These are phyloP conservation scores for Sipha flava DNA, from an alignment of 1,140 invertebrate genomes.

Conservation along the genomic window DNA sequence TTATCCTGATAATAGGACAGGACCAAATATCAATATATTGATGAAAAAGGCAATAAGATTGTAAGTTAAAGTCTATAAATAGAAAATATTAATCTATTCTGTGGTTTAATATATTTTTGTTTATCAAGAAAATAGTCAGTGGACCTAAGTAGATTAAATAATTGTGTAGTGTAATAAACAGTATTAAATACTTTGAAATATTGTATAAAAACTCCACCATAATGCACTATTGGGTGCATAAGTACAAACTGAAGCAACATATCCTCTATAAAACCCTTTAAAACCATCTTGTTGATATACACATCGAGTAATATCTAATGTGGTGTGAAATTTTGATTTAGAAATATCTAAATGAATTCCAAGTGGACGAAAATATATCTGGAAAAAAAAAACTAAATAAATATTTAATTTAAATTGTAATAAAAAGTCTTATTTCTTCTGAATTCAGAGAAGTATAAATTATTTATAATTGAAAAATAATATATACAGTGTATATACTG, in stretches of 20 bases:
- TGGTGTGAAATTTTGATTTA: conserved; percentile 54
- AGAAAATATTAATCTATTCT: no score
- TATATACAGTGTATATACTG: no score
- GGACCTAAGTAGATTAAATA: no score
- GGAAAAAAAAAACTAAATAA: conserved; percentile 37
- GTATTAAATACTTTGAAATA: conserved; percentile 70
- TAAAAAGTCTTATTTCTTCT: no score
- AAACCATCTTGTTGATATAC: conserved; percentile 74
- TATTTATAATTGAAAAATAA: no score
- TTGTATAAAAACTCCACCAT: conserved; percentile 94
- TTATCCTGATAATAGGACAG: no score
- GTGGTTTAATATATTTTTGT: no score
- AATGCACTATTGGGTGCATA: conserved; percentile 93
- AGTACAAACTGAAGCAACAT: conserved; percentile 78
- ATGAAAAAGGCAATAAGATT: no score
- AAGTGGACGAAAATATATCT: conserved; percentile 59
- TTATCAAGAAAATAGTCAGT: no score
- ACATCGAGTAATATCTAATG: conserved; percentile 59
- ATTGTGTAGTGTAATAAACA: background rate
- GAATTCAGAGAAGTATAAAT: no score
- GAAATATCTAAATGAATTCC: conserved; percentile 54
- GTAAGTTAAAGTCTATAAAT: no score
- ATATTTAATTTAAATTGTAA: background rate
- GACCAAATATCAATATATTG: no score
- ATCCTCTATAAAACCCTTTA: conserved; percentile 85